These are phyloP conservation scores for Ceratoteleas bidentatus DNA, from an alignment of 1,140 invertebrate genomes.

Conservation along the genomic window DNA sequence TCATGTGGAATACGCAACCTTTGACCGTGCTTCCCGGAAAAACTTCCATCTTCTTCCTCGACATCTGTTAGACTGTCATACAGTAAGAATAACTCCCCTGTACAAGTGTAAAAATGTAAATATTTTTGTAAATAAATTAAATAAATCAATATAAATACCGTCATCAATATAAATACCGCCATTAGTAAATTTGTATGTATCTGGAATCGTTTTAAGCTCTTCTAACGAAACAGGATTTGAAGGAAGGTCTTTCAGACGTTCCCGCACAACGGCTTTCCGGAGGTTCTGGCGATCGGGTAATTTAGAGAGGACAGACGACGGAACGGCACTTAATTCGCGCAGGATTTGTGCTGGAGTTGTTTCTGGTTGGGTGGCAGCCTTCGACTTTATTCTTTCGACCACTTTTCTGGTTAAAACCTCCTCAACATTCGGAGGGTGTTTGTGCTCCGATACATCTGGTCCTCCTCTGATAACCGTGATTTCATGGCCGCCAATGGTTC, in stretches of 20 bases:
- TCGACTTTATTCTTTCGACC: background rate
- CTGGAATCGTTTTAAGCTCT: background rate
- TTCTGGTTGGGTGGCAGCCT: background rate
- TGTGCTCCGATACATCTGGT: background rate
- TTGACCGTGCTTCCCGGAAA: no score
- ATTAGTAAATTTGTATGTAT: no score
- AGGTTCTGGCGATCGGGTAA: conserved; percentile 2
- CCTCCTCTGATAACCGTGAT: background rate
- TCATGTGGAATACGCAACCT: no score
- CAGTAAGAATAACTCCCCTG: no score
- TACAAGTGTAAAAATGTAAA: no score
- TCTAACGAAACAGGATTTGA: background rate
- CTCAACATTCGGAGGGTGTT: background rate
- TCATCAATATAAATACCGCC: no score
- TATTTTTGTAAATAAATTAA: no score
- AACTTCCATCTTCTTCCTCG: no score
- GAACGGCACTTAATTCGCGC: conserved; percentile 3
- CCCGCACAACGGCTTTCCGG: background rate
- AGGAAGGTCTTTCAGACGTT: background rate
- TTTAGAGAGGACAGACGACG: background rate
- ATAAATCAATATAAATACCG: no score
- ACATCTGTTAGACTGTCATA: no score
- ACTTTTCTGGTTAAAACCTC: background rate
- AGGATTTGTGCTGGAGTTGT: background rate
- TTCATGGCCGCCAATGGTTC: background rate